Base-by-base conservation (phyloP, 2,888 invertebrate species). In the Drosophila stalkeri region DNA sequence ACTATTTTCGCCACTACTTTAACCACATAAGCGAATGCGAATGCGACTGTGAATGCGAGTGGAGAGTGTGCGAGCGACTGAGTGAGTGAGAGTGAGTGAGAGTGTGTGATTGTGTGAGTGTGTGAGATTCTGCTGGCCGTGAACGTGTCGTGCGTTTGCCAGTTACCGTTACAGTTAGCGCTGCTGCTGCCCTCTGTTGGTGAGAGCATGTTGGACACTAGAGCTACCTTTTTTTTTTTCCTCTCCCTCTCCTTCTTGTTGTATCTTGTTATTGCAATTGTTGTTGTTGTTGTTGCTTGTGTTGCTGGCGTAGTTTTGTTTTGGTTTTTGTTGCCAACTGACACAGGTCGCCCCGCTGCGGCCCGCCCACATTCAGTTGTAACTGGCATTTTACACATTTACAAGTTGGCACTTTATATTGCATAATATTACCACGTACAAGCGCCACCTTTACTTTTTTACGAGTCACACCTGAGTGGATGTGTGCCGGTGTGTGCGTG, bases 341-440 rank as follows among this genome's bases (percentile, higher is more conserved):
- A 47, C 61, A 61, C 44, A 54, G 46, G 8, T n/a, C 20, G 27
- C n/a, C 44, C 27, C 57, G 0, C 31, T 3, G 16, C 23, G 20
- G n/a, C 20, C 9, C 70, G 55, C 57, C 39, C 54, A 46, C 77
- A 49, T 64, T 56, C 64, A 64, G 73, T 69, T 87, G 75, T 85
- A 87, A 79, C 76, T 89, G 90, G 70, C 82, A 85, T 89, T 85
- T 85, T 87, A 89, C 84, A 89, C 90, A 85, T 85, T 89, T 85
- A 89, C 90, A 85, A 85, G 88, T 85, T 85, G 90, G 82, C 84
- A 89, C 90, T 85, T 85, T 85, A 85, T 89, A 87, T 87, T 87
- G 84, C 90, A 87, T 85, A 90, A 88, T 90, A 85, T 85, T 80
- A 82, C 86, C 88, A 87, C 76, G 86, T 86, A 76, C 84, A 78